Base-by-base conservation (phyloP, 92 coral and sea anemone species). In the Montipora capitata region DNA sequence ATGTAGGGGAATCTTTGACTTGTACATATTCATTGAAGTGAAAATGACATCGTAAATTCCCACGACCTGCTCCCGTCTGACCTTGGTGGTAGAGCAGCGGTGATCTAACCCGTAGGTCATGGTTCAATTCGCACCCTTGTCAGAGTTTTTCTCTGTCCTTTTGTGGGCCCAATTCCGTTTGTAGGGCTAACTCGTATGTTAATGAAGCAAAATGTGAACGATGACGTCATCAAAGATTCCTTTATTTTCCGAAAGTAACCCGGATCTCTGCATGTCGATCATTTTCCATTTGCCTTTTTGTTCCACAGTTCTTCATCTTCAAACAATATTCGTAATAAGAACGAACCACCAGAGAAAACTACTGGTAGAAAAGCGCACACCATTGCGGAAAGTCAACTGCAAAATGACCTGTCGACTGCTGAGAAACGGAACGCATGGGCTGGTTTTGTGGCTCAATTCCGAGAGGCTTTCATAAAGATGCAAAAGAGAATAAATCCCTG, bases 231-330 rank as follows among this genome's bases (percentile, higher is more conserved):
- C 35, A 27, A 27, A 27, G 35, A 27, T 27, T 27, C 35, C 35
- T 2, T 27, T 27, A 27, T 45, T 45, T 45, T 45, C 51, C 9
- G 0, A 45, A 45, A 5, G 51, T 45, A 5, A 74, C 61, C 13
- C 9, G 39, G 48, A 54, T 5, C 39, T 42, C 27, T 64, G 73
- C 15, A 65, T 5, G 40, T 27, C 3, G 3, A 1, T 9, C 4
- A 35, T 39, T 8, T 67, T 39, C n/a, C 14, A 3, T 15, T 44
- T 42, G 5, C 0, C 13, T 70, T 56, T n/a, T 9, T 59, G 5
- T 8, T 68, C 64, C 35, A 4, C 62, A 93, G 96, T 84, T 58
- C 87, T 7, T 86, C 88, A 9, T 69, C 89, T 12, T 68, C 89
- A 7, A 44, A 49, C 10, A 39, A 67, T 15, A 89, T 78, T 3